Evolutionary conservation across 2,797 vertebrate genomes (phyloP), one percentile per base, ranked within the genome.

Genomic region (Gephyroberyx darwinii): DNA sequence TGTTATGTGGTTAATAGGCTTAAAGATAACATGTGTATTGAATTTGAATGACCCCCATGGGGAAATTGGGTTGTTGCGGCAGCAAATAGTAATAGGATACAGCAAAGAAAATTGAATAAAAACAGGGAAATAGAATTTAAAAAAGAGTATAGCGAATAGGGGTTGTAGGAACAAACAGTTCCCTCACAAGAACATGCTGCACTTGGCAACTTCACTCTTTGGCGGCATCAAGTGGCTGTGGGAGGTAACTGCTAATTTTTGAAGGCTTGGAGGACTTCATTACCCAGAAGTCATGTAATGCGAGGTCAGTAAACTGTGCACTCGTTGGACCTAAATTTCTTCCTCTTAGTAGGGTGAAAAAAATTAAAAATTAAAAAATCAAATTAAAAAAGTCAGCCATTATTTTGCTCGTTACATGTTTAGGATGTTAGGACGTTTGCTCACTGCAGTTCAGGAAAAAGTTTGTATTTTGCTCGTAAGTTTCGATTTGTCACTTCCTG

Each of bases 401-500:
- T 10, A 12, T 10, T 9, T 13, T 14, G 12, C 41, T 43, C 13
- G 13, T 5, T 45, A 14, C 43, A 16, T 16, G 43, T 45, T 45
- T 45, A 45, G 43, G 4, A 16, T 45, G 12, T 45, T 5, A 16
- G 43, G 14, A 14, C 16, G 5, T 45, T 45, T 45, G 43, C 13
- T 16, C 43, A 45, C 43, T 45, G 43, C 13, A 16, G 43, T 45
- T 45, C 4, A 16, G 43, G 14, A 17, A 14, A 16, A 14, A 16
- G 43, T 16, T 45, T 14, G 43, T 14, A 45, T 45, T 14, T 41
- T 41, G 39, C 9, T 41, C 10, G 39, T 10, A 10, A 41, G 8
- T 41, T 10, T 41, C 39, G 8, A 16, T 45, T 16, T 45, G 43
- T 79, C 63, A 61, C 55, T 59, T 76, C 58, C 71, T 61, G 61